These are phyloP conservation scores for Thamnaconus septentrionalis DNA, from an alignment of 2,113 vertebrate species.

Conservation along the genomic window DNA sequence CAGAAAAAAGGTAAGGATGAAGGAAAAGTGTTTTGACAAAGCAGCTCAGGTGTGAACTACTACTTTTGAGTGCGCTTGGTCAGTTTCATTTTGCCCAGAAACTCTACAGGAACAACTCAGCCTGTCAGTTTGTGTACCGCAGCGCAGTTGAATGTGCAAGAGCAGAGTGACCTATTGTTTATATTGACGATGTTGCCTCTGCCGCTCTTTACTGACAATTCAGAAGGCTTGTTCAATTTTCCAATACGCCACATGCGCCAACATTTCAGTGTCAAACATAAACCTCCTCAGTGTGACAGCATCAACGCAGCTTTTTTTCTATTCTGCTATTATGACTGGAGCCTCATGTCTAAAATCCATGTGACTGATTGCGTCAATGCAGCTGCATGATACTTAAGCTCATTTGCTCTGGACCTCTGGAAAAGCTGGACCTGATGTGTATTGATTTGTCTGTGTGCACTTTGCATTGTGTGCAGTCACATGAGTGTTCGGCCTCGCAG, in stretches of 20 bases:
- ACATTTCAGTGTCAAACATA: neutral
- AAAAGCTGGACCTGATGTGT: constrained; percentile 16
- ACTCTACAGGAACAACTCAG: neutral
- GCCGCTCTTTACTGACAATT: constrained; percentile 20
- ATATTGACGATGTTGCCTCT: constrained; percentile 16
- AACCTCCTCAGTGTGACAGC: too few species aligned
- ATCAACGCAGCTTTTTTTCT: too few species aligned
- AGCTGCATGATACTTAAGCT: constrained; percentile 5
- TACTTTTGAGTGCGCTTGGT: neutral
- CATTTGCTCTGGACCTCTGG: constrained; percentile 24
- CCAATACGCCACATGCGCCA: constrained; percentile 30
- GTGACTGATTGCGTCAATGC: too few species aligned
- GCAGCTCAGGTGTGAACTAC: neutral
- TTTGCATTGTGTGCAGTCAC: constrained; percentile 7
- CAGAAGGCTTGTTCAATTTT: constrained; percentile 26
- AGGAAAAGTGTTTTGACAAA: neutral
- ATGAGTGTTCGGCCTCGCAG: neutral
- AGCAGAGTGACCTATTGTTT: constrained; percentile 7
- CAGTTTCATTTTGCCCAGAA: constrained; percentile 3
- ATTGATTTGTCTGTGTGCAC: constrained; percentile 31
- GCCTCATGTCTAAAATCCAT: too few species aligned
- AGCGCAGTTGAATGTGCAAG: constrained; percentile 1
- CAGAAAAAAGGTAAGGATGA: neutral
- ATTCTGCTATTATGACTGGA: too few species aligned
- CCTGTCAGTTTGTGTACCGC: constrained; percentile 20